These are phyloP conservation scores for Myripristis murdjan DNA, from an alignment of 2,797 vertebrate genomes.

Conservation along the genomic window DNA sequence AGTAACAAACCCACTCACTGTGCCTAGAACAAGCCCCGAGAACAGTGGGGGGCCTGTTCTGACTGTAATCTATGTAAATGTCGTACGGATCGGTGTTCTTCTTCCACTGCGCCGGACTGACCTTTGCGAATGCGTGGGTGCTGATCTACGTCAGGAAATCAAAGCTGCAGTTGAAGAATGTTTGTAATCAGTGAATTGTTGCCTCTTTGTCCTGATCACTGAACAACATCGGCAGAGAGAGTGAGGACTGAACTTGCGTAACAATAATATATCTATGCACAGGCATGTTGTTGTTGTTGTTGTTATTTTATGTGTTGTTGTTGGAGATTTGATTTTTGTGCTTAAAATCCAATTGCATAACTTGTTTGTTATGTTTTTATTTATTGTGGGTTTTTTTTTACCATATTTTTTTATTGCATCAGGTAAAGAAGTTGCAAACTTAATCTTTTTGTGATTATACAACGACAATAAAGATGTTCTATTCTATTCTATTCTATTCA, in stretches of 20 bases:
- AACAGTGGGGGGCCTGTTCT: constrained; percentile 67
- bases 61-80: constrained; percentile 37
- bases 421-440: no score
- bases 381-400: no score
- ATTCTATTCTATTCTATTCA: no score
- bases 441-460: no score
- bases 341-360: no score
- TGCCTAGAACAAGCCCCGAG: constrained; percentile 64
- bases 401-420: no score
- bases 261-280: no score
- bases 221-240: constrained; percentile 29
- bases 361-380: no score
- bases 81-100: constrained; percentile 48
- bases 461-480: no score
- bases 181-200: constrained; percentile 30
- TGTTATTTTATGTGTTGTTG: not conserved
- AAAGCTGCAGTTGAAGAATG: constrained; percentile 56
- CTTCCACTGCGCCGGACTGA: constrained; percentile 53
- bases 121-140: constrained; percentile 65
- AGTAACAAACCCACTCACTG: constrained; percentile 74
- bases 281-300: no score
- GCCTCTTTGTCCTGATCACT: constrained; percentile 36
- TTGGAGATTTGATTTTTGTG: no score
- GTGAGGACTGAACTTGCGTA: no score
- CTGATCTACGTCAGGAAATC: constrained; percentile 61